Conservation (phyloP, 2,888 invertebrate genomes). For the Dinocampus coccinellae region DNA sequence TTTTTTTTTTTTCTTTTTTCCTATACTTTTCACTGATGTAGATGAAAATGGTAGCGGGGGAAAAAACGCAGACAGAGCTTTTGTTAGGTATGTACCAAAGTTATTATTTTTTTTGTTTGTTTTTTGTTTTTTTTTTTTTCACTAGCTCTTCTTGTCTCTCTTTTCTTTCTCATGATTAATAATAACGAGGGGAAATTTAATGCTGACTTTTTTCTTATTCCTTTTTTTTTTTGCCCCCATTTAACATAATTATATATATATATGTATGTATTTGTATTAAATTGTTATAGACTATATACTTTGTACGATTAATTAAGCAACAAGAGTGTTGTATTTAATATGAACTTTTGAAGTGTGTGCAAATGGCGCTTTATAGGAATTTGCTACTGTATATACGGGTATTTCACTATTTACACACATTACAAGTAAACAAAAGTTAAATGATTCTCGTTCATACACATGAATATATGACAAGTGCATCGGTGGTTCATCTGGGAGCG, state of each 20-base stretch:
- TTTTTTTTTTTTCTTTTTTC: neutral
- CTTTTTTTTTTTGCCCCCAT: neutral
- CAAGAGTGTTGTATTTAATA: neutral
- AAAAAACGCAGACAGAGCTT: slow-evolving; percentile 15
- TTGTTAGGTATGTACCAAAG: neutral
- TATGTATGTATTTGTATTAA: too few relatives aligned
- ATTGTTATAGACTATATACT: too few relatives aligned
- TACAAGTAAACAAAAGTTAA: slow-evolving; percentile 46
- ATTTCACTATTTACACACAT: slow-evolving; percentile 36
- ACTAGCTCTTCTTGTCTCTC: too few relatives aligned
- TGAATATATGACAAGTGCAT: neutral
- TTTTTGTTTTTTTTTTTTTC: neutral
- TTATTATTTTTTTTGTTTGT: neutral
- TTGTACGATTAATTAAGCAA: neutral
- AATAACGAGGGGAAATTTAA: slow-evolving; percentile 10
- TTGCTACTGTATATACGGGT: slow-evolving; percentile 39
- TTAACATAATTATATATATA: neutral
- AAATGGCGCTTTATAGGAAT: slow-evolving; percentile 31
- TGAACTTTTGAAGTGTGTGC: slow-evolving; percentile 5
- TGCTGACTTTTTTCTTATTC: neutral
- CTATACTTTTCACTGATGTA: neutral
- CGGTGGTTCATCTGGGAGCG: slow-evolving; percentile 12
- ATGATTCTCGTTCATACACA: slow-evolving; percentile 35
- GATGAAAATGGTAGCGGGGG: slow-evolving; percentile 4
- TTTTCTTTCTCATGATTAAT: slow-evolving; percentile 2